Conservation (phyloP, 2,888 invertebrate genomes). For the Eulithis testata region DNA sequence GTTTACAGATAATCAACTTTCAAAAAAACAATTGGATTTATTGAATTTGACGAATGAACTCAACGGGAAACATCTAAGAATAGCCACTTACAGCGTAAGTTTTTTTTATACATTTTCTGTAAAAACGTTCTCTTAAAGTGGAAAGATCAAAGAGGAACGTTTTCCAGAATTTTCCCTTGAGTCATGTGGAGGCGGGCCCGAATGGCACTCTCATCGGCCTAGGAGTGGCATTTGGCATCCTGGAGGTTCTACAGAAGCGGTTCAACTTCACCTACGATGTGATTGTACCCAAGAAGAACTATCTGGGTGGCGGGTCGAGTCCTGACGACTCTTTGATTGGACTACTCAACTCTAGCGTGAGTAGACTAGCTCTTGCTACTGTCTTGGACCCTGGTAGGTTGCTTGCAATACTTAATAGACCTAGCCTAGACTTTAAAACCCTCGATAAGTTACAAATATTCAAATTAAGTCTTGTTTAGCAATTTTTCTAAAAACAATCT, state of each 20-base stretch:
- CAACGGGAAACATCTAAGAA: constrained; percentile 73
- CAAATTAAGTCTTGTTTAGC: no score
- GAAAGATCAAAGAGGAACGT: background rate
- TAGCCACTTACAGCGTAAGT: constrained; percentile 76
- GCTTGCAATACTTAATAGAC: no score
- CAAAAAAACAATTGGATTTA: constrained; percentile 46
- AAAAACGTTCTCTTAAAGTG: background rate
- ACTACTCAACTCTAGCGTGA: constrained; percentile 85
- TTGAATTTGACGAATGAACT: constrained; percentile 54
- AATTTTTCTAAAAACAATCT: no score
- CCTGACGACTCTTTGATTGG: constrained; percentile 86
- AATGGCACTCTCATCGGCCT: constrained; percentile 85
- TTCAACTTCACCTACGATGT: constrained; percentile 91
- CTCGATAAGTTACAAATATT: no score
- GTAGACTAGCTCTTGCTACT: constrained; percentile 38
- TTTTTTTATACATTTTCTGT: constrained; percentile 30
- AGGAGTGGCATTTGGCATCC: constrained; percentile 90
- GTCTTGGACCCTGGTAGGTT: no score
- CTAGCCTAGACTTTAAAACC: no score
- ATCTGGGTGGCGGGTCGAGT: constrained; percentile 84
- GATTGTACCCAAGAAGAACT: constrained; percentile 85
- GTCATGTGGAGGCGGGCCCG: constrained; percentile 72
- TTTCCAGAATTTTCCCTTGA: constrained; percentile 86
- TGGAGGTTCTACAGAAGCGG: constrained; percentile 87
- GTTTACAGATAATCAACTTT: constrained; percentile 47